These are phyloP conservation scores for Sternarchorhynchus goeldii DNA, from an alignment of 2,797 vertebrate genomes.

Conservation along the genomic window DNA sequence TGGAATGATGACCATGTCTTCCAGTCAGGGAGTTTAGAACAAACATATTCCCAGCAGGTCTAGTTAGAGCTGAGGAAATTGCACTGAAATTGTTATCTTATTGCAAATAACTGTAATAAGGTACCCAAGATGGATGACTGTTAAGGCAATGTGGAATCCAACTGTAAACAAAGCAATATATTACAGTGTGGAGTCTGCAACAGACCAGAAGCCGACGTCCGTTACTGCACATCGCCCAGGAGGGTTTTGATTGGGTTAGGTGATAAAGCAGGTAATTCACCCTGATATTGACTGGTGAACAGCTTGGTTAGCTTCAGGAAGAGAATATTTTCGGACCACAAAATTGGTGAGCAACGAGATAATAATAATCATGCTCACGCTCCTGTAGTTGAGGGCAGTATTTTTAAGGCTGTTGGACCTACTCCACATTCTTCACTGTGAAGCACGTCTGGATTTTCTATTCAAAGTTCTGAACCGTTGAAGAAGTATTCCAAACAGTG, in stretches of 20 bases:
- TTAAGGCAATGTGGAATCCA: conserved; percentile 60
- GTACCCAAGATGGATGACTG: conserved; percentile 81
- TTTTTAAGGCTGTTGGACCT: conserved; percentile 13
- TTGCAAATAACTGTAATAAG: conserved; percentile 84
- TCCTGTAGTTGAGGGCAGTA: neutral
- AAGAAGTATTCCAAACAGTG: neutral
- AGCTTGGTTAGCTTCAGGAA: neutral
- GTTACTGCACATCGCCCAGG: neutral
- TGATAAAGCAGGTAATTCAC: conserved; percentile 29
- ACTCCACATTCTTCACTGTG: neutral
- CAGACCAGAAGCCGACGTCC: conserved; percentile 25
- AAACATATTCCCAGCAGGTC: conserved; percentile 87
- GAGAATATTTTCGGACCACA: conserved; percentile 2
- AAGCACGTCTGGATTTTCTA: neutral
- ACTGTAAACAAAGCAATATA: conserved; percentile 74
- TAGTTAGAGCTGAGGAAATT: conserved; percentile 86
- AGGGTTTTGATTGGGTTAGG: conserved; percentile 27
- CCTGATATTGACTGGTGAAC: conserved; percentile 2
- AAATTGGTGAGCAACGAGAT: neutral
- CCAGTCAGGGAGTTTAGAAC: conserved; percentile 84
- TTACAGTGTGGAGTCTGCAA: conserved; percentile 60
- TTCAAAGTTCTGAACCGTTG: neutral
- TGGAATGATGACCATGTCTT: conserved; percentile 87
- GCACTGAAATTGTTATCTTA: conserved; percentile 87
- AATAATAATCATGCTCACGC: neutral